These are phyloP conservation scores for Eupithecia abbreviata DNA, from an alignment of 2,888 invertebrate genomes.

Conservation along the genomic window DNA sequence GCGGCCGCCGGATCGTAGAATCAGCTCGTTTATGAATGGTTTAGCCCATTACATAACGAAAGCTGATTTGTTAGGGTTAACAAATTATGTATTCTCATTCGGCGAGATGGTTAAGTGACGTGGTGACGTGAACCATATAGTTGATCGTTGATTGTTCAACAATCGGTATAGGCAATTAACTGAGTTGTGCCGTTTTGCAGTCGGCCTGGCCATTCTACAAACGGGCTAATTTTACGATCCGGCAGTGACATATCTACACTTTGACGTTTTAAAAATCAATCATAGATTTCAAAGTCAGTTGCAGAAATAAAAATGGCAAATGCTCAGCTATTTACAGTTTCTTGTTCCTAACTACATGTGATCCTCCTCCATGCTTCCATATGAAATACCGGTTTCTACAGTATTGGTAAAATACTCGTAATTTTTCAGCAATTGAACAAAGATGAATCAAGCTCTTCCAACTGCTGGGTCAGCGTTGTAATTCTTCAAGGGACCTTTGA, in stretches of 20 bases:
- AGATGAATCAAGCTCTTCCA: conserved; percentile 81
- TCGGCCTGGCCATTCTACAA: neutral
- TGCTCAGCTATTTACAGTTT: neutral
- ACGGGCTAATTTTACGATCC: neutral
- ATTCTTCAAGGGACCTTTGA: conserved; percentile 92
- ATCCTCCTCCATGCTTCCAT: neutral
- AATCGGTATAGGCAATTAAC: neutral
- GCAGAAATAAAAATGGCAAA: neutral
- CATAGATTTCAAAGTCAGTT: neutral
- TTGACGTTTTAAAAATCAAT: neutral
- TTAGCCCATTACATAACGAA: no score
- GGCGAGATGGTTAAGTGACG: neutral
- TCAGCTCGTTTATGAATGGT: neutral
- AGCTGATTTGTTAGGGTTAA: neutral
- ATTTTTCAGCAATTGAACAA: conserved; percentile 64
- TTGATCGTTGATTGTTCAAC: neutral
- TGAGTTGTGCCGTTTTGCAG: neutral
- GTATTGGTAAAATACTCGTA: neutral
- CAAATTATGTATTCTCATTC: neutral
- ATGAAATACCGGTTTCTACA: neutral
- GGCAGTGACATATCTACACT: neutral
- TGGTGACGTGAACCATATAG: neutral
- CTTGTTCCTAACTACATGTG: neutral
- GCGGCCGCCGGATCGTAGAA: neutral
- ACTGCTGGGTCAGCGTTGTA: conserved; percentile 95